These are phyloP conservation scores for Cheilosia variabilis DNA, from an alignment of 2,888 invertebrate genomes.

Conservation along the genomic window DNA sequence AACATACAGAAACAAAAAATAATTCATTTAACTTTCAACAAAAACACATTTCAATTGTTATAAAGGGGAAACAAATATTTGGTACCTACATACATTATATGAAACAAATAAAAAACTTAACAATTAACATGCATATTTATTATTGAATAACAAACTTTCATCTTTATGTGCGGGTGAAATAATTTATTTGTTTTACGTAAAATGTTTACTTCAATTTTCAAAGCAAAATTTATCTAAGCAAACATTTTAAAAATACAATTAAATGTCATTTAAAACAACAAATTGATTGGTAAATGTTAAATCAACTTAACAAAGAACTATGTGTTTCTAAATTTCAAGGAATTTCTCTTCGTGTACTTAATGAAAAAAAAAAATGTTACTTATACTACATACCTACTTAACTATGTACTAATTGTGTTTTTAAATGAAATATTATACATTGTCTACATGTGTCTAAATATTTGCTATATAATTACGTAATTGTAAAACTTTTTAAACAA, in stretches of 20 bases:
- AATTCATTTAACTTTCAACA: constrained; percentile 34
- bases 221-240: constrained; percentile 29
- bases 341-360: constrained; percentile 68
- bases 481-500: constrained; percentile 50
- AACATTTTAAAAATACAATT: constrained; percentile 25
- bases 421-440: constrained; percentile 59
- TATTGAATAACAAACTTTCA: constrained; percentile 58
- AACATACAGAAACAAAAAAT: constrained; percentile 21
- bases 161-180: constrained; percentile 61
- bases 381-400: constrained; percentile 43
- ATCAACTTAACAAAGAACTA: constrained; percentile 61
- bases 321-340: constrained; percentile 70
- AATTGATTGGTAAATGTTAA: constrained; percentile 57
- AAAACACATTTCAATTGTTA: constrained; percentile 62
- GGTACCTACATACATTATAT: constrained; percentile 62
- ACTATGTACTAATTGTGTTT: constrained; percentile 70
- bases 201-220: constrained; percentile 50
- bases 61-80: constrained; percentile 50
- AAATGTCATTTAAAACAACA: constrained; percentile 47
- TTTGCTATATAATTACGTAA: constrained; percentile 66
- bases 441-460: constrained; percentile 75
- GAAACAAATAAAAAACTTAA: constrained; percentile 47
- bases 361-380: constrained; percentile 29
- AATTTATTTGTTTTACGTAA: constrained; percentile 62
- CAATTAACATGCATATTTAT: constrained; percentile 66